Conservation (phyloP, 2,797 vertebrate species). For the Manis pentadactyla region DNA sequence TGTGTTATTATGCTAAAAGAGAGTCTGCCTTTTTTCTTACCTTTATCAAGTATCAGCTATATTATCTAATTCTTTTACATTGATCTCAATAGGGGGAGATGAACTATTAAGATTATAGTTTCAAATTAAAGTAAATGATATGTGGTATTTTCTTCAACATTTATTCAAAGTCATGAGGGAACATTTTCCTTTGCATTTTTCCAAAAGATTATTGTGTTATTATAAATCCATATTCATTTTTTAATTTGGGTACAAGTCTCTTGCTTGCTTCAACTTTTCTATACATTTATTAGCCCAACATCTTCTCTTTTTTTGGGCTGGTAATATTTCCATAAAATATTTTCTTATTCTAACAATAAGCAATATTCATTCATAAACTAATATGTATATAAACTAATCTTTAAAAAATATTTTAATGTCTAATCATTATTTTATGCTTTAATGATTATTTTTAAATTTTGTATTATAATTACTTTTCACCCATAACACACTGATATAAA, state of each 20-base stretch:
- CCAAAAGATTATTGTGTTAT: not conserved
- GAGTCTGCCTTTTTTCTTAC: not conserved
- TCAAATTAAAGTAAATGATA: not conserved
- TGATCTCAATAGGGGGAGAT: slow-evolving; percentile 26
- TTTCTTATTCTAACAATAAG: not conserved
- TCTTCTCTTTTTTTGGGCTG: not conserved
- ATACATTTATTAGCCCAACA: not conserved
- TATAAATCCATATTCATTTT: not conserved
- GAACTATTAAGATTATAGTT: slow-evolving; percentile 4
- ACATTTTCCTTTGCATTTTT: not conserved
- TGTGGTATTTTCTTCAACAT: not conserved
- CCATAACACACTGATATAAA: not conserved
- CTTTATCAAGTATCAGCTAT: not conserved
- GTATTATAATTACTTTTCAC: not conserved
- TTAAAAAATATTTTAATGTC: slow-evolving; percentile 5
- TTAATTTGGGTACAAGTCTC: not conserved
- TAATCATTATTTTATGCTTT: not conserved
- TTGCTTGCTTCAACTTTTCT: not conserved
- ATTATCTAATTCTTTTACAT: not conserved
- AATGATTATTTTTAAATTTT: not conserved
- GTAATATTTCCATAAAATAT: slow-evolving; percentile 29
- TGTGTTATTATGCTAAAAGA: too few species aligned
- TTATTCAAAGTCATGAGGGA: not conserved
- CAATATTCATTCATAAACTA: not conserved
- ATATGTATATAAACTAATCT: not conserved